A percentile compares a stretch with the other conserved stretches of the same genome.
phyloP scores from a whole-genome alignment of 2,797 vertebrate species.

The Perodicticus potto region DNA sequence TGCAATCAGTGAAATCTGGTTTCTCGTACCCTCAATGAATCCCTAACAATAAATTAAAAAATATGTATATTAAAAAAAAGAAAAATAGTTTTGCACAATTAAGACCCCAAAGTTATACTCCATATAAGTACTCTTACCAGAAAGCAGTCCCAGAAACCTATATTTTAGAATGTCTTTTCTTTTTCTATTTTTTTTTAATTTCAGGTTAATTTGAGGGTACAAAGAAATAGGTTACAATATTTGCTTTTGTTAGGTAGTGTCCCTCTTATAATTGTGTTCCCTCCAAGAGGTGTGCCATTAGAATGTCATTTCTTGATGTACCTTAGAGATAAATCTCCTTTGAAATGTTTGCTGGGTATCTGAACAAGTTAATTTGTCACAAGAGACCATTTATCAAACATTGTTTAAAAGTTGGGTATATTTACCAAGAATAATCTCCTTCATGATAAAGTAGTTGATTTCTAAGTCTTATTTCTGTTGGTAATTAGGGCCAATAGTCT shows the following conservation, averaged over 20 bases:
- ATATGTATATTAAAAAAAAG: no score
- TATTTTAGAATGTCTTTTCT: background rate
- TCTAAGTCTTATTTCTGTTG: constrained; percentile 47
- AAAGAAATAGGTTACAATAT: no score
- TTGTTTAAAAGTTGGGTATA: background rate
- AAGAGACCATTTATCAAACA: background rate
- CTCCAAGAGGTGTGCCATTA: background rate
- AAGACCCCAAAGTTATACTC: background rate
- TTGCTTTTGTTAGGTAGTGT: no score
- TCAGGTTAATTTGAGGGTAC: no score
- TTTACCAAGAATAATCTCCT: constrained; percentile 40
- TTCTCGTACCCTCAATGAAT: no score
- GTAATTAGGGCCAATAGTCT: background rate
- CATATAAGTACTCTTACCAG: background rate
- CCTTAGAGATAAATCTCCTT: background rate
- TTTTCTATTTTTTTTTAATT: background rate
- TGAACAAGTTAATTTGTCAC: constrained; percentile 18
- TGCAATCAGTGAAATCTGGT: no score
- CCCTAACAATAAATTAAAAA: no score
- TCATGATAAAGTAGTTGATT: constrained; percentile 37
- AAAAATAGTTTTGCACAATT: background rate
- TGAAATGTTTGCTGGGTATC: background rate
- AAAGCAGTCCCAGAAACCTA: constrained; percentile 20
- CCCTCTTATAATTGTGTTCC: no score
- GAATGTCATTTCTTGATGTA: background rate